Conservation (phyloP, 23 tunicate genomes). For the Trididemnum miniatum region DNA sequence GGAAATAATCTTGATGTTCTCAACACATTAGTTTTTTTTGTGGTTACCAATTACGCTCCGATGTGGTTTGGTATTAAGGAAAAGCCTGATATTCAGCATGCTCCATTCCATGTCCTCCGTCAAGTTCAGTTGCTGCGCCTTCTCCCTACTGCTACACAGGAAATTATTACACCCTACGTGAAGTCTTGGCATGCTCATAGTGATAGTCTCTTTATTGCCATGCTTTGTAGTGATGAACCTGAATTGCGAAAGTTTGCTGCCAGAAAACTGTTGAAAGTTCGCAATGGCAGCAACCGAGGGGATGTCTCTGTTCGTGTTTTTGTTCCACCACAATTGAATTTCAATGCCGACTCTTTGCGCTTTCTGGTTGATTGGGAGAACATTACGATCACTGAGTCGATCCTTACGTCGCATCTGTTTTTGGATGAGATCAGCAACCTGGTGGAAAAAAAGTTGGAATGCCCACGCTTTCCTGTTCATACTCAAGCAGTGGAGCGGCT, state of each 20-base stretch:
- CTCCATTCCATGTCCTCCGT: conserved; percentile 20
- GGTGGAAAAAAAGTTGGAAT: conserved; percentile 11
- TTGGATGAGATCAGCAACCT: neutral
- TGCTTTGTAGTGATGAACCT: conserved; percentile 26
- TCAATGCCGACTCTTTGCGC: conserved; percentile 18
- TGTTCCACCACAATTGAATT: conserved; percentile 14
- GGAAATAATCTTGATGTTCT: conserved; percentile 1
- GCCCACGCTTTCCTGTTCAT: neutral
- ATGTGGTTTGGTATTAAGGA: conserved; percentile 10
- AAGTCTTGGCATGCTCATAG: conserved; percentile 33
- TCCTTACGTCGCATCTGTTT: conserved; percentile 11
- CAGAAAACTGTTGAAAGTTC: neutral
- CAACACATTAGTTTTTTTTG: conserved; percentile 5
- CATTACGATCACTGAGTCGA: conserved; percentile 13
- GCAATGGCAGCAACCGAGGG: conserved; percentile 17
- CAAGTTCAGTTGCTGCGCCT: conserved; percentile 28
- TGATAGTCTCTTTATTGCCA: conserved; percentile 5
- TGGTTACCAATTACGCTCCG: conserved; percentile 9
- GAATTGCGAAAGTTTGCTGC: conserved; percentile 11
- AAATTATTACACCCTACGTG: conserved; percentile 14
- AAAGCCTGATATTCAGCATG: conserved; percentile 26
- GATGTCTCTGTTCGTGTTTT: conserved; percentile 17
- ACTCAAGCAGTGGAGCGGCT: neutral
- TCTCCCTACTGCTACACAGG: conserved; percentile 14
- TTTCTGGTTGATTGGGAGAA: conserved; percentile 15